phyloP scores from a whole-genome alignment of 1,140 invertebrate genomes.

The Brachionus calyciflorus region DNA sequence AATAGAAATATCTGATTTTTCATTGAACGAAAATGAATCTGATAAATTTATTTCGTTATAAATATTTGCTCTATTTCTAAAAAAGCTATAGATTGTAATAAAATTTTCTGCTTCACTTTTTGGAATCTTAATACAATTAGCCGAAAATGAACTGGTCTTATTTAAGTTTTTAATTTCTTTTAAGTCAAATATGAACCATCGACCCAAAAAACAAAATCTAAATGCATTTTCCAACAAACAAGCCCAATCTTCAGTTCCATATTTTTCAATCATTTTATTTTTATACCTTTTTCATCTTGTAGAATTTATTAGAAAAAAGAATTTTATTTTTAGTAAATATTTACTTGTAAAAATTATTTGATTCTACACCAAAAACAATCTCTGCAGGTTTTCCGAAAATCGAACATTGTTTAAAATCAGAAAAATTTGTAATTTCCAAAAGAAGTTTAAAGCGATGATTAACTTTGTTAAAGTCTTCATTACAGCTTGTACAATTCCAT shows the following conservation, averaged over 20 bases:
- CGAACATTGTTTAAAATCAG: neutral
- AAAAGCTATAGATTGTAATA: neutral
- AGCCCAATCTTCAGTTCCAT: too few relatives aligned
- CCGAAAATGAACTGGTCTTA: neutral
- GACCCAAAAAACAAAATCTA: neutral
- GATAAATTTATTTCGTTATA: neutral
- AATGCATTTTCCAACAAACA: slow-evolving; percentile 13
- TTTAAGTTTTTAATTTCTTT: neutral
- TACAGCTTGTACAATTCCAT: slow-evolving; percentile 25
- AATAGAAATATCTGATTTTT: neutral
- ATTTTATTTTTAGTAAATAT: neutral
- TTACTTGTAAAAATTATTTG: slow-evolving; percentile 18
- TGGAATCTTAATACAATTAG: neutral
- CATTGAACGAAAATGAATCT: neutral
- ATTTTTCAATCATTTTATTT: neutral
- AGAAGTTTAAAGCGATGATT: neutral
- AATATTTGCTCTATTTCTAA: neutral
- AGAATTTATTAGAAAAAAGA: neutral
- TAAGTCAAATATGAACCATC: slow-evolving; percentile 23
- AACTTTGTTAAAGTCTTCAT: neutral
- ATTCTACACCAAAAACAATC: slow-evolving; percentile 2
- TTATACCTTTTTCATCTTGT: neutral
- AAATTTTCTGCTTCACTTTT: slow-evolving; percentile 9
- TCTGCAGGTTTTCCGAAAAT: neutral
- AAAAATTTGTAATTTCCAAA: neutral